Percentiles rank a stretch among this genome's conserved stretches.
These are phyloP conservation scores for Montifringilla adamsi DNA, from an alignment of 2,113 vertebrate species.

Conservation along the genomic window DNA sequence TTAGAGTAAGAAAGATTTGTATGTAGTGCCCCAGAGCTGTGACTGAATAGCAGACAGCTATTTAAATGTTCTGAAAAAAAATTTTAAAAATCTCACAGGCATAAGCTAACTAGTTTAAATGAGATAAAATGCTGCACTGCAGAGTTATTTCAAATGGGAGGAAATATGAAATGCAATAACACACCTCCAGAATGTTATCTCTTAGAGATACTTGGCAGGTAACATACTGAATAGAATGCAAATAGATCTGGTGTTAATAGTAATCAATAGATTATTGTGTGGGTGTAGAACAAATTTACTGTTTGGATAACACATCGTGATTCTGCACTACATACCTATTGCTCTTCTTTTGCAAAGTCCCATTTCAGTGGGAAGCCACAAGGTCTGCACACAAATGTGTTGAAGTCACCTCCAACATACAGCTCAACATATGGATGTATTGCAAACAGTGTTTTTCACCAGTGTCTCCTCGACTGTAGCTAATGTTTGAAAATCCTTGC, in stretches of 20 bases:
- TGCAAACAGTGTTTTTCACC: accelerated
- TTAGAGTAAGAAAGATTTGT: not conserved
- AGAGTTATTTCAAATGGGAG: not conserved
- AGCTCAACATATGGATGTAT: not conserved
- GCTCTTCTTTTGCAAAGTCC: not conserved
- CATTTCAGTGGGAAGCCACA: not conserved
- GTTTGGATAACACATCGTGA: not conserved
- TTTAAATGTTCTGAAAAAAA: not conserved
- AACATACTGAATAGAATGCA: not conserved
- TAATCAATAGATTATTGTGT: constrained; percentile 7
- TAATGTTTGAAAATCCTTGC: not conserved
- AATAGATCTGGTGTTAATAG: not conserved
- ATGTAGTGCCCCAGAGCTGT: not conserved
- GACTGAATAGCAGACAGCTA: not conserved
- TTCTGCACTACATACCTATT: not conserved
- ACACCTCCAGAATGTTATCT: not conserved
- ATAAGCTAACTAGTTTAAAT: not conserved
- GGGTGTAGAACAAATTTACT: not conserved
- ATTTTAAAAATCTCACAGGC: not conserved
- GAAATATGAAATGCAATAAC: not conserved
- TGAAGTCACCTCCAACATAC: not conserved
- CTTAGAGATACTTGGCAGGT: not conserved
- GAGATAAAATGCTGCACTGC: constrained; percentile 2
- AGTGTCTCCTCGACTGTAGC: not conserved
- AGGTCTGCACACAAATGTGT: not conserved